Conservation (phyloP, 2,113 vertebrate genomes). For the Lophius piscatorius region DNA sequence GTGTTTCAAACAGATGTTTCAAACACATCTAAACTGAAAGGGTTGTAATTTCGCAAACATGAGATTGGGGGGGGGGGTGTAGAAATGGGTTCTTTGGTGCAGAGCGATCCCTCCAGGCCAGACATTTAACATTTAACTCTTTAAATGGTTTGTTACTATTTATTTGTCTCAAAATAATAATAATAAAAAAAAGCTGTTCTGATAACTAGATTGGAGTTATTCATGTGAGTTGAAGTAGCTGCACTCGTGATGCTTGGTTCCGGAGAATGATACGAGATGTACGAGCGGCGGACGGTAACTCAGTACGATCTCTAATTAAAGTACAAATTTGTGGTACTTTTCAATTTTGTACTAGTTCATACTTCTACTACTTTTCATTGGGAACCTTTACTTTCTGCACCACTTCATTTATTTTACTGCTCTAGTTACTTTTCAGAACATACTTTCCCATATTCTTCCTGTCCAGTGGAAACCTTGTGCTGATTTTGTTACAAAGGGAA, state of each 20-base stretch:
- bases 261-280: conserved; percentile 34
- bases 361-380: no score
- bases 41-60: conserved; percentile 56
- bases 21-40: conserved; percentile 62
- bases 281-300: no score
- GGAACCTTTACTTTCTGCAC: no score
- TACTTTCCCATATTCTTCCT: no score
- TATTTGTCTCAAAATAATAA: conserved; percentile 12
- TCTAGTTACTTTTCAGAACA: no score
- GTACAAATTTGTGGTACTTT: no score
- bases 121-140: conserved; percentile 66
- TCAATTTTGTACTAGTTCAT: no score
- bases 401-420: no score
- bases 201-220: conserved; percentile 57
- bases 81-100: conserved; percentile 58
- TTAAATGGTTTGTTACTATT: no score
- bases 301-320: no score
- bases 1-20: conserved; percentile 67
- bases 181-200: conserved; percentile 27
- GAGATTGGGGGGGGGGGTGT: conserved; percentile 51
- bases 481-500: no score
- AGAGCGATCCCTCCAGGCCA: conserved; percentile 66
- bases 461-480: no score
- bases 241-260: conserved; percentile 35
- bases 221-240: conserved; percentile 29